Evolutionary conservation across 1,140 invertebrate species (phyloP), one percentile per base, ranked within the genome.

Genomic region (Leucophenga varia): DNA sequence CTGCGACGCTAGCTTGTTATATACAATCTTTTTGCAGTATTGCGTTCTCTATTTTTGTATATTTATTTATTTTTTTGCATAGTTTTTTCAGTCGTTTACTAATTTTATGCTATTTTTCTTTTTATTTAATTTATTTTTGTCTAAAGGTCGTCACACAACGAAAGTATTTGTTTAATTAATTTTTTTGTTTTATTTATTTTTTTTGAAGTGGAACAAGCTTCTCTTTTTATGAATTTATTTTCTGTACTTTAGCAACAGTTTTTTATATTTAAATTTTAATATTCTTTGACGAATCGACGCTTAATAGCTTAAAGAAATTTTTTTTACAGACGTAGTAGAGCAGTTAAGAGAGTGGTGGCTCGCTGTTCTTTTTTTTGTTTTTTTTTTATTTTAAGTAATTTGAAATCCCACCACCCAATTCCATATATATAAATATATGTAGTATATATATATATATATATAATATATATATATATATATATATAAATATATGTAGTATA

Each of bases 121-220:
- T n/a, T n/a, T n/a, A n/a, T n/a, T n/a, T n/a, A n/a, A n/a, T n/a
- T n/a, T 34, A 4, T 34, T 34, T 4, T 14, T 45, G 38, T 21
- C 49, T 54, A 43, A 57, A 45, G 43, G 57, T 48, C 61, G 61
- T 57, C 61, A 60, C 61, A 64, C 61, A 64, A 64, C 57, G 61
- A 64, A 64, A 64, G 39, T 64, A 63, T 60, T 59, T 48, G 44
- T 55, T n/a, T n/a, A n/a, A 47, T 63, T 63, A 19, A 18, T 47
- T 41, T 55, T 47, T 25, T 25, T 54, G 54, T 43, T 49, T 55
- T 45, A 10, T 55, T 44, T 36, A 52, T 42, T 48, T 30, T 51
- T 43, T 42, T 20, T 47, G n/a, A n/a, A n/a, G n/a, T n/a, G n/a
- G n/a, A 50, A 41, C 14, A 30, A 37, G 14, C n/a, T 25, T 21